A percentile compares a stretch with the other conserved stretches of the same genome.
Evolutionary conservation across 2,113 vertebrate species (phyloP).

Genomic region (Cavia porcellus): DNA sequence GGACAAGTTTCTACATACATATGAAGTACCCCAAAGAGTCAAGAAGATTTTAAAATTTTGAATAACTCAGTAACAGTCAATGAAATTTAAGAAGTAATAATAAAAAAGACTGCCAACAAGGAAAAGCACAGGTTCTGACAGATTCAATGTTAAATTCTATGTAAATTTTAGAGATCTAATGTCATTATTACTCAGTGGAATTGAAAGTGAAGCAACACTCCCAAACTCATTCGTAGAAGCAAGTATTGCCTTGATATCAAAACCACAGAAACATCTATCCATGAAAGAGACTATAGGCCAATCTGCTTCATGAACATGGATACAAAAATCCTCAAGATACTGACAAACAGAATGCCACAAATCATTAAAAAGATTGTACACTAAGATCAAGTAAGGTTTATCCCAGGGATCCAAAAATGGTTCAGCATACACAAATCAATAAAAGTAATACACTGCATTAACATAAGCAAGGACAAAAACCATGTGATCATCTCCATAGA

Average conservation of each 20-base stretch:
- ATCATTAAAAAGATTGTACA: not conserved
- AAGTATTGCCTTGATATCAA: not conserved
- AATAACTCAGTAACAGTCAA: not conserved
- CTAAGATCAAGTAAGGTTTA: not conserved
- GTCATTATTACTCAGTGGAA: not conserved
- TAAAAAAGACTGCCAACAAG: not conserved
- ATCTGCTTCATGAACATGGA: not conserved
- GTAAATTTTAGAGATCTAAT: not conserved
- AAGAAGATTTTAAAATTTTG: not conserved
- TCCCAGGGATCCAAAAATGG: not conserved
- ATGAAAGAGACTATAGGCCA: not conserved
- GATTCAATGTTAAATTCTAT: not conserved
- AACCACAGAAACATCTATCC: not conserved
- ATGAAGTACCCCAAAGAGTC: not conserved
- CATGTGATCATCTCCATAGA: not conserved
- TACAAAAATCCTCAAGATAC: not conserved
- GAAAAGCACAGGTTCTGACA: not conserved
- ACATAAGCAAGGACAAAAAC: not conserved
- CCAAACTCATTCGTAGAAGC: not conserved
- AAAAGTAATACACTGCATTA: not conserved
- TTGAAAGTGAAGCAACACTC: not conserved
- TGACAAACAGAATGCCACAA: not conserved
- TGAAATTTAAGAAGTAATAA: not conserved
- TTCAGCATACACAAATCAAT: not conserved
- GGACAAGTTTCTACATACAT: not conserved